Percentiles rank a stretch among this genome's conserved stretches.
Conservation (phyloP, 2,888 invertebrate genomes). For the Archips crataeganus region DNA sequence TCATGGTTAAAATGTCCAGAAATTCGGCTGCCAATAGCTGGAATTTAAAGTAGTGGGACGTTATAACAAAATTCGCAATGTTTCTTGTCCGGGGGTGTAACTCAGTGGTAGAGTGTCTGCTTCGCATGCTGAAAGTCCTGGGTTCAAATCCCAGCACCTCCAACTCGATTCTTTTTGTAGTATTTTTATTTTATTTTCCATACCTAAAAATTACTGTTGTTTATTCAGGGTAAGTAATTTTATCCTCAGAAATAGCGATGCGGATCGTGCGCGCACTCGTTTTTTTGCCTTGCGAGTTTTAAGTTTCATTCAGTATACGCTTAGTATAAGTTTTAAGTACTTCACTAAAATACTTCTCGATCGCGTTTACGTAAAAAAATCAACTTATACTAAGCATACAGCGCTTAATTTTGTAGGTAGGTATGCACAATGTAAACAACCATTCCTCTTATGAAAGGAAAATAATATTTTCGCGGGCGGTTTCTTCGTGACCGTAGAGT, state of each 20-base stretch:
- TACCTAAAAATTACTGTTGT: too few species aligned
- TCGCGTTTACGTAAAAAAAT: too few species aligned
- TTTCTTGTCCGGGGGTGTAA: neutral
- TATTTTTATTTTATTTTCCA: too few species aligned
- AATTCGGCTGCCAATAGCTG: neutral
- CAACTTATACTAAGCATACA: too few species aligned
- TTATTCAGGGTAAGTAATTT: too few species aligned
- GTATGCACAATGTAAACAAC: neutral
- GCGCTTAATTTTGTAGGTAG: neutral
- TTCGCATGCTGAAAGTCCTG: conserved; percentile 89
- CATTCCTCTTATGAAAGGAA: conserved; percentile 27
- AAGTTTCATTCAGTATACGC: neutral
- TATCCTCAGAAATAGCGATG: neutral
- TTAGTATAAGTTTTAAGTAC: too few species aligned
- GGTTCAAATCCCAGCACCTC: conserved; percentile 89
- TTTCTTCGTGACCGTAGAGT: conserved; percentile 20
- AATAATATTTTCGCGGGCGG: conserved; percentile 32
- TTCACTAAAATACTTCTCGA: too few species aligned
- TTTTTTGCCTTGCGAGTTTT: neutral
- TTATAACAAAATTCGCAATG: neutral
- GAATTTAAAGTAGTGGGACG: neutral
- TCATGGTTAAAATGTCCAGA: neutral
- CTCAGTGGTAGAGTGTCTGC: conserved; percentile 81
- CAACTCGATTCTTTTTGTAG: conserved; percentile 52
- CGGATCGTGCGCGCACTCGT: too few species aligned